phyloP scores from a whole-genome alignment of 1,140 invertebrate species.

The Pachypeltis micranthus region DNA sequence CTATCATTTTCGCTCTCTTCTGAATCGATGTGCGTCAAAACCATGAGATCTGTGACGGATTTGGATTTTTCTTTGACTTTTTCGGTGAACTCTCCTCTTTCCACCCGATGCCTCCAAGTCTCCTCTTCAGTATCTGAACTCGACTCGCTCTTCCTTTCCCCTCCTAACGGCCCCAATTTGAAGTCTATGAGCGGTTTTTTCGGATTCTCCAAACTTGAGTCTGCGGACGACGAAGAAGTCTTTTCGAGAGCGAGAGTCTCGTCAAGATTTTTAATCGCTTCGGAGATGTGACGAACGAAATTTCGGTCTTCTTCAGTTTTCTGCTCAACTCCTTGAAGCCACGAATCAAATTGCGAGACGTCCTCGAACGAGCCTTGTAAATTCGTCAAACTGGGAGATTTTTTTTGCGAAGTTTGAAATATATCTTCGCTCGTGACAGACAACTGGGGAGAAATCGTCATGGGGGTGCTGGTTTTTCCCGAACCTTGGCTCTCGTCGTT shows the following conservation, averaged over 20 bases:
- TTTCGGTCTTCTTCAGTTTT: slow-evolving; percentile 40
- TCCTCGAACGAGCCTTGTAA: slow-evolving; percentile 33
- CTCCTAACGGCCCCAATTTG: slow-evolving; percentile 28
- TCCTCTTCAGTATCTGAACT: slow-evolving; percentile 55
- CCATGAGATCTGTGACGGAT: slow-evolving; percentile 60
- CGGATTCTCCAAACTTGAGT: slow-evolving; percentile 43
- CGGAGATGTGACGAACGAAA: slow-evolving; percentile 46
- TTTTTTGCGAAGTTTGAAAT: slow-evolving; percentile 14
- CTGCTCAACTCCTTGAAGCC: slow-evolving; percentile 43
- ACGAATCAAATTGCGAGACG: slow-evolving; percentile 38
- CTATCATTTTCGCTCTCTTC: slow-evolving; percentile 43
- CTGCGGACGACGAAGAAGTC: slow-evolving; percentile 39
- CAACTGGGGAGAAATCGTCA: slow-evolving; percentile 25
- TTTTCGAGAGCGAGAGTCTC: slow-evolving; percentile 48
- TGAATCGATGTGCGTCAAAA: slow-evolving; percentile 57
- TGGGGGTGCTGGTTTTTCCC: slow-evolving; percentile 16
- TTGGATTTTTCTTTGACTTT: slow-evolving; percentile 58
- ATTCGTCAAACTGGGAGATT: slow-evolving; percentile 42
- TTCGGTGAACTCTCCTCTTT: slow-evolving; percentile 50
- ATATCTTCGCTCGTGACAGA: slow-evolving; percentile 23
- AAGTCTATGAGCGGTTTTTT: slow-evolving; percentile 30
- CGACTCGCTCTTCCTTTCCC: slow-evolving; percentile 30
- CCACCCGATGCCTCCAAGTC: slow-evolving; percentile 48
- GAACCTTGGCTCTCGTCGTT: slow-evolving; percentile 19
- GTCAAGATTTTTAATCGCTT: slow-evolving; percentile 52